phyloP scores from a whole-genome alignment of 2,797 vertebrate genomes.

The Danio choprae region DNA sequence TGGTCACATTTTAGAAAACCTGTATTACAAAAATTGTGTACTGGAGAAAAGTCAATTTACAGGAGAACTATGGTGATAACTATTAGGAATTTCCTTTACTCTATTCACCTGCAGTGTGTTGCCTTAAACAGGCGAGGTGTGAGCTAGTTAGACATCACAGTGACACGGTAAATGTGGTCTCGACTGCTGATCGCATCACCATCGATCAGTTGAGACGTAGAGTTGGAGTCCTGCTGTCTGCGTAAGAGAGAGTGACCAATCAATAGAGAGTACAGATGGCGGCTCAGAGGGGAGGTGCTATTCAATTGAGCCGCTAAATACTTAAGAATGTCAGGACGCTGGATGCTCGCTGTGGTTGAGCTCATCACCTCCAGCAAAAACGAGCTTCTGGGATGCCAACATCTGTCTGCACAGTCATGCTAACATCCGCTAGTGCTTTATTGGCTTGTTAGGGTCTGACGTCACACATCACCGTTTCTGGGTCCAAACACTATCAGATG shows the following conservation, averaged over 20 bases:
- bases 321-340: conserved; percentile 64
- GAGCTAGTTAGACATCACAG: conserved; percentile 53
- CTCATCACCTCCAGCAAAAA: conserved; percentile 55
- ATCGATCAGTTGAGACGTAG: conserved; percentile 69
- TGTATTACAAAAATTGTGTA: too few species aligned
- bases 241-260: conserved; percentile 68
- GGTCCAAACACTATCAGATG: too few species aligned
- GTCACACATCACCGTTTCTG: too few species aligned
- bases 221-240: conserved; percentile 65
- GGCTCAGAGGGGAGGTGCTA: conserved; percentile 59
- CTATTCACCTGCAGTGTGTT: too few species aligned
- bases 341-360: conserved; percentile 61
- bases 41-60: too few species aligned
- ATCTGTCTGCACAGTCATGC: conserved; percentile 56
- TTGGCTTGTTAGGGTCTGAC: background rate
- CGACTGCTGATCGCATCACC: conserved; percentile 63
- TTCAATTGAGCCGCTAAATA: conserved; percentile 64
- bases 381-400: conserved; percentile 53
- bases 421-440: conserved; percentile 40
- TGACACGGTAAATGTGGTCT: conserved; percentile 56
- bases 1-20: too few species aligned
- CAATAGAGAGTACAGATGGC: conserved; percentile 70
- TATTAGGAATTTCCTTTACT: too few species aligned
- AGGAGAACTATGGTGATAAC: too few species aligned
- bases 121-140: conserved; percentile 28